Base-by-base conservation (phyloP, 2,888 invertebrate genomes). In the Chalcis sispes region DNA sequence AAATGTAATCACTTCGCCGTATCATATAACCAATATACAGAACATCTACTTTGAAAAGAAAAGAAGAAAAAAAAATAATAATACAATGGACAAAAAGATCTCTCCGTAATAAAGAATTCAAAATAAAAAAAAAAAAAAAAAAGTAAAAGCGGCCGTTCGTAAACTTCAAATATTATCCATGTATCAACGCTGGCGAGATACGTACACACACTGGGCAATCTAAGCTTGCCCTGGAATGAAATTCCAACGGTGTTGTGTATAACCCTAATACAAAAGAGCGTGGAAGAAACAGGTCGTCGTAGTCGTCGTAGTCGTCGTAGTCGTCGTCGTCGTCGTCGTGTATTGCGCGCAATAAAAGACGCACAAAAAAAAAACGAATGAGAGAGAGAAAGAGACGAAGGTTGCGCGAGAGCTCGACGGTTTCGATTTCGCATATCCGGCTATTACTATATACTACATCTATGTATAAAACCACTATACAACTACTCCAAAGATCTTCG, bases 361-460 rank as follows among this genome's bases (percentile, higher is more conserved):
- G 27, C 25, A 23, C 2, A 32, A 40, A 13, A 18, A 65, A 50
- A 65, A 52, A 29, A 40, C 50, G 52, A 18, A 2, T 27, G 50
- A 1, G 50, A 32, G 66, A 67, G 42, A 32, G 48, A 25, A 23
- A 56, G 32, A 29, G 18, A 69, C 25, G 36, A 70, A n/a, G 48
- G 69, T 20, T 13, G 48, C 46, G 29, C 62, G 65, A 25, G 27
- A 65, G 64, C 58, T 65, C 62, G 65, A 25, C 40, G 72, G 64
- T 65, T 65, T 72, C 72, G 72, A 72, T 65, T 72, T 65, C 72
- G 72, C 72, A 65, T 62, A 62, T 72, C 72, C 72, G 72, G 64
- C 62, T 71, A 23, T 58, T 36, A 10, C 52, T 52, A 3, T 23
- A 10, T 10, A 15, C 10, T n/a, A 8, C 48, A 10, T 4, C 48